Percentiles rank a stretch among this genome's conserved stretches.
Evolutionary conservation across 2,113 vertebrate species (phyloP).

Genomic region (Kryptolebias marmoratus): DNA sequence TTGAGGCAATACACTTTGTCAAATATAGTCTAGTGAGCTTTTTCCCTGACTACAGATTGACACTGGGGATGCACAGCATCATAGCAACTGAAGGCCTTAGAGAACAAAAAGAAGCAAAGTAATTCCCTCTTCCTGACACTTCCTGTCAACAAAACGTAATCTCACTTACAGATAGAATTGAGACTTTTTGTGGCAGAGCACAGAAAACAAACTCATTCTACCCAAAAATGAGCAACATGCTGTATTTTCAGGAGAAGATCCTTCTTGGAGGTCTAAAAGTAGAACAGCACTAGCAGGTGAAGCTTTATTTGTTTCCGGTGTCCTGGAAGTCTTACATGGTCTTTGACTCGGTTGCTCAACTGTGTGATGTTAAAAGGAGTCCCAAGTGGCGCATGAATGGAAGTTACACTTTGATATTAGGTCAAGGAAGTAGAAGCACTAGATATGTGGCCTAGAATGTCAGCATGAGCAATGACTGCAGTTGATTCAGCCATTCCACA

Average conservation of each 20-base stretch:
- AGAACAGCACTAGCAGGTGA: constrained; percentile 46
- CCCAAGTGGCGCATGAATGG: constrained; percentile 5
- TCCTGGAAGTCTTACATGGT: constrained; percentile 27
- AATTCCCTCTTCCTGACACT: constrained; percentile 19
- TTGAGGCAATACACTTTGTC: constrained; percentile 12
- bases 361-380: constrained; percentile 19
- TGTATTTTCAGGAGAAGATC: constrained; percentile 3
- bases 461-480: constrained; percentile 18
- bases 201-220: neutral
- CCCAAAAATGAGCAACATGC: too few relatives aligned
- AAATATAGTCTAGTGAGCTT: constrained; percentile 7
- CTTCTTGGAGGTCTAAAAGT: constrained; percentile 22
- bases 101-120: constrained; percentile 38
- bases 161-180: constrained; percentile 23
- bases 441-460: constrained; percentile 26
- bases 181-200: constrained; percentile 39
- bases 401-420: constrained; percentile 44
- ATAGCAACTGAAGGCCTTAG: neutral
- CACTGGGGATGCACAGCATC: constrained; percentile 15
- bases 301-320: constrained; percentile 31
- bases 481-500: constrained; percentile 13
- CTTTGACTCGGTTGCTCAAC: constrained; percentile 32
- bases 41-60: constrained; percentile 9
- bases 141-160: constrained; percentile 15
- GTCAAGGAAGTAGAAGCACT: constrained; percentile 32